Base-by-base conservation (phyloP, 1,140 invertebrate genomes). In the Diploscapter pachys region DNA sequence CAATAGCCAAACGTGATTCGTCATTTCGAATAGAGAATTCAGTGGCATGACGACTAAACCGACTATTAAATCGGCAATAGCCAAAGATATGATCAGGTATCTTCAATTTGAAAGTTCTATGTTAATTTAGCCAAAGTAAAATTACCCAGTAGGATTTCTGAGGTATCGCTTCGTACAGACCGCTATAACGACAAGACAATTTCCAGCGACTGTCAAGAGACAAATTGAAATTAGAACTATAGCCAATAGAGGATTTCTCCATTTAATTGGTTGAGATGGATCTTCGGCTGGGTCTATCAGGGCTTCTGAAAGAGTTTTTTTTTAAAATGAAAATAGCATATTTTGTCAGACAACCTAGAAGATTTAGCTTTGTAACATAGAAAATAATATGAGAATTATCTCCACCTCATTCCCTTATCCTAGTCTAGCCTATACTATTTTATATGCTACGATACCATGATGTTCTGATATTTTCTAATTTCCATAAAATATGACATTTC, bases 141-240 rank as follows among this genome's bases (percentile, higher is more conserved):
- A 61, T 56, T 53, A 80, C 73, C 81, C 81, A 9, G 83, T 84
- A 4, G 83, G 83, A 74, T 84, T 84, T 31, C 84, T 68, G 5
- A 85, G 67, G 73, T 85, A 85, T 68, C 80, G 82, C 66, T 85
- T 85, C 13, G 84, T 85, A 65, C 81, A 85, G 13, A 85, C 83
- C 13, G 83, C 83, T n/a, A 82, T 48, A 31, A 85, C 84, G 63
- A 85, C 83, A 11, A 85, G 63, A 76, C 80, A 81, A 72, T 85
- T 85, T 8, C 83, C 83, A 49, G 80, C 70, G 13, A 85, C 72
- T 48, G 83, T 85, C 48, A 83, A 48, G 53, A 84, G 49, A 69
- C 83, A 85, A 57, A 85, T 67, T 4, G 69, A 76, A 50, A 64
- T 72, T 4, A 71, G 57, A 4, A 67, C 61, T 0, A 72, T 13